Base-by-base conservation (phyloP, 2,888 invertebrate genomes). In the Aporophyla nigra region DNA sequence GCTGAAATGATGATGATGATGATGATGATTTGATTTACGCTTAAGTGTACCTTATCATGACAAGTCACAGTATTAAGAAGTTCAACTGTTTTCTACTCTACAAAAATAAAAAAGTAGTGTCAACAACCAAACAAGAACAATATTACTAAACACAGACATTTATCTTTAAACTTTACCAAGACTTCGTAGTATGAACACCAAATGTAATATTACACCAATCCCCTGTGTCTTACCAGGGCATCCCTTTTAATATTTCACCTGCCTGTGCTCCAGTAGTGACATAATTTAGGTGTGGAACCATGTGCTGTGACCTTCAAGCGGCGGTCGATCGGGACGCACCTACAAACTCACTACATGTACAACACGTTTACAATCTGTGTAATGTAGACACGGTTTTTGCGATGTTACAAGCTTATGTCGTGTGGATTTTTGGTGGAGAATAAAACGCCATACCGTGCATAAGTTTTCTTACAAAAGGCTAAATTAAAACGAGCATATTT, bases 321-420 rank as follows among this genome's bases (percentile, higher is more conserved):
- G 77, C 70, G 86, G 84, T 87, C 86, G 86, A 87, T 87, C 56
- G 78, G 76, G 84, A 78, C 86, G 84, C 86, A 88, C 88, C 86
- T 74, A 77, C 78, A 82, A 82, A 66, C 43, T 63, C 70, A 66
- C 68, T 78, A 74, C 54, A 49, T 24, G 54, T 68, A 73, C 61
- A 56, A 69, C 65, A 80, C 69, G 65, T 69, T 71, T 69, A 61
- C 67, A 66, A 71, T 56, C 46, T 46, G 19, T 27, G 58, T 24
- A 56, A 24, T n/a, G 14, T 33, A 24, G 27, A 46, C 24, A 33
- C 6, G 56, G 14, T 56, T 73, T 77, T 73, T 63, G 51, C 43
- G n/a, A 24, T 21, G 21, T 21, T 24, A 56, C 51, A 58, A 53
- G 21, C 10, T 51, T n/a, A 33, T 73, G 51, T 21, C 24, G 21